Base-by-base conservation (phyloP, 2,797 vertebrate species). In the Tangara arthus region DNA sequence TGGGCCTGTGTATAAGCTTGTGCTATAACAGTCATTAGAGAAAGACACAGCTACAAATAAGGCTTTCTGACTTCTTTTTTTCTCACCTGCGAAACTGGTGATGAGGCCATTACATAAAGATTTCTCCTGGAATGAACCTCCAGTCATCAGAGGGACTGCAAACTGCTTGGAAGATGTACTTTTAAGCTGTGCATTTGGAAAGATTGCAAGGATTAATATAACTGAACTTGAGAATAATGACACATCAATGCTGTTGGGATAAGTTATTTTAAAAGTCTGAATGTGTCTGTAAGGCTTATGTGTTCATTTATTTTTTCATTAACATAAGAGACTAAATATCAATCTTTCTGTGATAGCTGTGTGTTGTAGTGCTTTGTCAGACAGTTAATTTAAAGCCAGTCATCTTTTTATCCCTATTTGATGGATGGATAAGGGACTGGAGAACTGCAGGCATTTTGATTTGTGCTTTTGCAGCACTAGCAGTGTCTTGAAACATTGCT, bases 101-200 rank as follows among this genome's bases (percentile, higher is more conserved):
- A 56, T 59, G 76, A 72, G 63, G 22, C 39, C 37, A 56, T 86
- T 95, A 91, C 46, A 59, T 94, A 91, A 94, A 55, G 64, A 76
- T 46, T 86, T 88, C 44, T 92, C 90, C 90, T 93, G 81, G 79
- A 73, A 90, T 79, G 80, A 95, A 93, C 80, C 19, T 72, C 41
- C 47, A 90, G 73, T 82, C 47, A 69, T 66, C 49, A 64, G 61
- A 91, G 21, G 44, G 87, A 68, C 41, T 66, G 64, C 32, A 80
- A 56, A 41, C 30, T 66, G 9, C 59, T 89, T 82, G 66, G 80
- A 76, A 90, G 41, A 34, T 3, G 5, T 22, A 17, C 9, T 76
- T 95, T 89, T 53, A 56, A 60, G 47, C 20, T 37, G 49, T 73
- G 64, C 53, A 56, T 88, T 91, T 90, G 66, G 53, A 69, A 52